A percentile compares a stretch with the other conserved stretches of the same genome.
phyloP scores from a whole-genome alignment of 2,888 invertebrate species.

The Cosmopolites sordidus region DNA sequence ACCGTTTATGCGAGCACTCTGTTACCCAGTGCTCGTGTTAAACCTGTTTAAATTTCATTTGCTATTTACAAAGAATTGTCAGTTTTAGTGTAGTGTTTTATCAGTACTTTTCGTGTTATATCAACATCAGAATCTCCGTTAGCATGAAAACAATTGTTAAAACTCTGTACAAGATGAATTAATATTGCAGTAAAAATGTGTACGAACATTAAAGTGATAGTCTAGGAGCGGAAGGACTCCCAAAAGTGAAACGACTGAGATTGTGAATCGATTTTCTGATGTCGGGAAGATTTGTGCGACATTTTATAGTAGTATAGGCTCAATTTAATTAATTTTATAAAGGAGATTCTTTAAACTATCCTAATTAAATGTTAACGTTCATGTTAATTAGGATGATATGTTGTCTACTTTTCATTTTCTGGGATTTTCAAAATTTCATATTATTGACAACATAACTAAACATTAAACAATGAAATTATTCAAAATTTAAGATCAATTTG shows the following conservation, averaged over 20 bases:
- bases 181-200: conserved; percentile 14
- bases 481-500: not conserved
- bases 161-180: conserved; percentile 9
- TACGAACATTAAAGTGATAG: conserved; percentile 9
- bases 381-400: not conserved
- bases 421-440: conserved; percentile 33
- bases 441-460: not conserved
- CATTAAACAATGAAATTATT: not conserved
- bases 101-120: conserved; percentile 12
- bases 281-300: conserved; percentile 3
- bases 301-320: conserved; percentile 5
- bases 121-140: conserved; percentile 27
- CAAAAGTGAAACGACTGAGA: conserved; percentile 19
- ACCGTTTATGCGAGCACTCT: conserved; percentile 12
- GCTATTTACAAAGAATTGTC: conserved; percentile 2
- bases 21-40: conserved; percentile 24
- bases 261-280: conserved; percentile 10
- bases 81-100: conserved; percentile 3
- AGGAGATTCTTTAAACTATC: conserved; percentile 16
- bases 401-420: conserved; percentile 27
- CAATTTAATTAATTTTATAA: conserved; percentile 9
- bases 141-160: conserved; percentile 7
- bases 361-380: conserved; percentile 2
- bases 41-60: conserved; percentile 11
- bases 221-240: conserved; percentile 22